These are phyloP conservation scores for Tinamus guttatus DNA, from an alignment of 2,113 vertebrate genomes.

Conservation along the genomic window DNA sequence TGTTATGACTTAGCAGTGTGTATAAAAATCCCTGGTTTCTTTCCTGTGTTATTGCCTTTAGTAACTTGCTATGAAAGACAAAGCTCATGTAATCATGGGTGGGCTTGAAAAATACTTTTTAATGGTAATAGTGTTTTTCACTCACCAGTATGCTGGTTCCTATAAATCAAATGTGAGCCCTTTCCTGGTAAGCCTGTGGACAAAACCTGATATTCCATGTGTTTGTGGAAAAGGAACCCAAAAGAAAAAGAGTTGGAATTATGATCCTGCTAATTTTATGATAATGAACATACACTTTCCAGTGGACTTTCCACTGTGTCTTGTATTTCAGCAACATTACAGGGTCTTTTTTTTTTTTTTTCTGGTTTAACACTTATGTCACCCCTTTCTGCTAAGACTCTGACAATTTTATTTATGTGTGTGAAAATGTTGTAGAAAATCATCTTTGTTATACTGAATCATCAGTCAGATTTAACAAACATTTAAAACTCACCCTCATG, in stretches of 20 bases:
- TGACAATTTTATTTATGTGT: neutral
- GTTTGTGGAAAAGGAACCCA: neutral
- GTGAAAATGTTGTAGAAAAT: neutral
- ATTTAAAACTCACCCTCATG: neutral
- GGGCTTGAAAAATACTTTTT: neutral
- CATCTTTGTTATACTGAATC: neutral
- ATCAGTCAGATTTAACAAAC: neutral
- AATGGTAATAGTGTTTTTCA: neutral
- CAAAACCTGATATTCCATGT: neutral
- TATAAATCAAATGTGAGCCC: neutral
- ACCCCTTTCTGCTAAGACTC: neutral
- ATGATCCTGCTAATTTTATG: neutral
- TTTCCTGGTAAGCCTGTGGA: neutral
- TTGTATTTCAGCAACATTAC: neutral
- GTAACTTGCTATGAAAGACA: neutral
- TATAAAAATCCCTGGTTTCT: neutral
- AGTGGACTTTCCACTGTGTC: neutral
- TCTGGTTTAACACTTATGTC: neutral
- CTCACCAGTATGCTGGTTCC: neutral
- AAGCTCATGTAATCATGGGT: neutral
- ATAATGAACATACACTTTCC: neutral
- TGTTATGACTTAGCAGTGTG: neutral
- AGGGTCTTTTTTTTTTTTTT: neutral
- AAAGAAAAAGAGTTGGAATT: neutral
- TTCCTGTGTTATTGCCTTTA: neutral